Evolutionary conservation across 2,113 vertebrate species (phyloP), one percentile per base, ranked within the genome.

Genomic region (Grus americana): DNA sequence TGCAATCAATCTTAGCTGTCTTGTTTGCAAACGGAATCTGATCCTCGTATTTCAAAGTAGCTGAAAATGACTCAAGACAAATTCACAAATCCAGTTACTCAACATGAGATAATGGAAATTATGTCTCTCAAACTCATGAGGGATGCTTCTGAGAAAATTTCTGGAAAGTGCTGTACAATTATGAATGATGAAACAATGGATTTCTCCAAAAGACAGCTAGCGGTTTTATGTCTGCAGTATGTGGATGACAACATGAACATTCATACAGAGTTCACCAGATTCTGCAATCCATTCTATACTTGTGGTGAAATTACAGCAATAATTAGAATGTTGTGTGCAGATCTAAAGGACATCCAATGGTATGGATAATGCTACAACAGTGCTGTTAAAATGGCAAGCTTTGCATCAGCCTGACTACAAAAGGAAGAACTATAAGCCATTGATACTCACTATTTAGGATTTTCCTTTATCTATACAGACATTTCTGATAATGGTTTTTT

Each of bases 31-130:
- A 96, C 1, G 58, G 90, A 96, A 94, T 96, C 85, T 80, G 79
- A 93, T 95, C 92, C 92, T 97, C 90, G 3, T 94, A 94, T 97
- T 96, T 96, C 95, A 97, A 96, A 97, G 94, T 78, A 88, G 95
- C 88, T 96, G 95, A 96, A 97, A 97, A 94, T 97, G 95, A 96
- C 93, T 97, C 95, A 97, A 96, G 92, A 96, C 92, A 96, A 96
- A 95, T 96, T 96, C 94, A 95, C 95, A 97, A 96, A 95, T 96
- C 84, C 93, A 96, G 94, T 97, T 97, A 97, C 94, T 97, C 96
- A 96, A 96, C 94, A 97, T 97, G 94, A 97, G 96, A 96, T 97
- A 97, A 97, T 97, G 96, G 96, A 97, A 97, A 97, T 96, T 95
- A 96, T 65, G 92, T 87, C 87, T 95, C 85, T 82, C 20, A 90